Conservation (phyloP, 2,797 vertebrate genomes). For the Xenentodon cancila region DNA sequence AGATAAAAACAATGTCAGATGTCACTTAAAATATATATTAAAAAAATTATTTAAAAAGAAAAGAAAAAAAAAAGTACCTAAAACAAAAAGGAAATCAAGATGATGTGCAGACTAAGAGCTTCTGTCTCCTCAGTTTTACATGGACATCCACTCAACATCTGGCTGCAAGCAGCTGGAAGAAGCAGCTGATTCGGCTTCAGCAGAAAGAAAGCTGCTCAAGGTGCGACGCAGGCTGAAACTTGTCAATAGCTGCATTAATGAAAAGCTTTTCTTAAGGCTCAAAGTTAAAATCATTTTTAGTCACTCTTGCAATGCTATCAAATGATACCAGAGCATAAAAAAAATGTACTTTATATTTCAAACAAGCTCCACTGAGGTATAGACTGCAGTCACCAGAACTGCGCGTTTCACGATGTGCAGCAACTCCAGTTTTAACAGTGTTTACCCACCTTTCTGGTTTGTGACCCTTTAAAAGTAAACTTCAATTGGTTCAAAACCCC, state of each 20-base stretch:
- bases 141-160: not conserved
- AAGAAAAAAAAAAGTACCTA: not conserved
- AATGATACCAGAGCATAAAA: not conserved
- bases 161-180: constrained; percentile 5
- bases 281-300: constrained; percentile 21
- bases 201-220: not conserved
- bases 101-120: not conserved
- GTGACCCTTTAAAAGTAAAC: not conserved
- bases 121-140: not conserved
- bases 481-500: not conserved
- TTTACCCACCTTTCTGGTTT: not conserved
- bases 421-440: constrained; percentile 8
- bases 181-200: constrained; percentile 8
- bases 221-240: constrained; percentile 8
- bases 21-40: not conserved
- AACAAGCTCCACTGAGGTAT: constrained; percentile 14
- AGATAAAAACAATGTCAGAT: not conserved
- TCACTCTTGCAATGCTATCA: not conserved
- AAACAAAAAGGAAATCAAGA: not conserved
- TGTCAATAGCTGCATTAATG: constrained; percentile 15
- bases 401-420: not conserved
- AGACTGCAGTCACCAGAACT: constrained; percentile 4
- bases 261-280: constrained; percentile 27
- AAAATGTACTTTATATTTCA: not conserved
- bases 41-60: not conserved